Evolutionary conservation across 1,140 invertebrate genomes (phyloP).

Genomic region (Lanistes nyassanus): DNA sequence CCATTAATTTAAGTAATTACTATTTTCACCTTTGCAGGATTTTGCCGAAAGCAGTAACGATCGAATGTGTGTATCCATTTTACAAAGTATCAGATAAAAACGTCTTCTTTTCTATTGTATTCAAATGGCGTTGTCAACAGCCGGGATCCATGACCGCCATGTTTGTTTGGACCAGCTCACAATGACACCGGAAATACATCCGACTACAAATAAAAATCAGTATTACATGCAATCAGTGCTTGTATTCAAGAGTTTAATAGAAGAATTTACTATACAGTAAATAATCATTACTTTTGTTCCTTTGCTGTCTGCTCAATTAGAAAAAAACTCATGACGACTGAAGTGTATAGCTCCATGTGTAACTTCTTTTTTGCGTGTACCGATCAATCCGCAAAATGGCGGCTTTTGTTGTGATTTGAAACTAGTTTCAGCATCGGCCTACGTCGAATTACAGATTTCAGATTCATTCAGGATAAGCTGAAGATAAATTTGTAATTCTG

Average conservation of each 20-base stretch:
- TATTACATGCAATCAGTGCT: neutral
- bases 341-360: neutral
- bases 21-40: slow-evolving; percentile 32
- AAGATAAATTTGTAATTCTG: neutral
- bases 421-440: neutral
- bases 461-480: no score
- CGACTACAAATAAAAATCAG: slow-evolving; percentile 4
- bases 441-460: no score
- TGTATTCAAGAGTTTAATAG: neutral
- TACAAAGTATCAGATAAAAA: neutral
- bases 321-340: neutral
- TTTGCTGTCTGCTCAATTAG: neutral
- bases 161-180: slow-evolving; percentile 18
- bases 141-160: slow-evolving; percentile 8
- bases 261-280: neutral
- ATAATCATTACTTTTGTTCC: neutral
- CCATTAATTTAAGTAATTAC: neutral
- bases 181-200: slow-evolving; percentile 23
- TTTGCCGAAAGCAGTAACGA: slow-evolving; percentile 34
- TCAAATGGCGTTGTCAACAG: neutral
- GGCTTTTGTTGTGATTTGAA: slow-evolving; percentile 19
- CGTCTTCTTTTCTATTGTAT: neutral
- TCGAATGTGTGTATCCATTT: slow-evolving; percentile 45
- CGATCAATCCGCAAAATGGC: slow-evolving; percentile 24
- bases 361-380: slow-evolving; percentile 1